Percentiles rank a stretch among this genome's conserved stretches.
These are phyloP conservation scores for Orius laevigatus DNA, from an alignment of 1,140 invertebrate genomes.

Conservation along the genomic window DNA sequence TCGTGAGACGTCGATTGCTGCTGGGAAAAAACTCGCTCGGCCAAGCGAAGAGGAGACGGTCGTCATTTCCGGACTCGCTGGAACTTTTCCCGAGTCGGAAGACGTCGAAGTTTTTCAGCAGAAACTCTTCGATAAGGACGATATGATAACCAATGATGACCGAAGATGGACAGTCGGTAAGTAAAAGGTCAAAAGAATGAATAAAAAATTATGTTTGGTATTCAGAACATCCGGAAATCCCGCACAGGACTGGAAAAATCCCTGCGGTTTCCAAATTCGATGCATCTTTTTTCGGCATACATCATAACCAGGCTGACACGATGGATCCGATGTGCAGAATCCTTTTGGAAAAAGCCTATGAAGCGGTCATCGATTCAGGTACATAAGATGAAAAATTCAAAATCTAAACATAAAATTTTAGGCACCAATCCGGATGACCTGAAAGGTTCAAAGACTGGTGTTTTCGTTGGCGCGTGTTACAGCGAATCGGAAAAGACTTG, in stretches of 20 bases:
- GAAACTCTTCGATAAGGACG: constrained; percentile 65
- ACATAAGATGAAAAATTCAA: constrained; percentile 5
- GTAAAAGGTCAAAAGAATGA: neutral
- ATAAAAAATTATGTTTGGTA: constrained; percentile 5
- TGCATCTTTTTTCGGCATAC: constrained; percentile 64
- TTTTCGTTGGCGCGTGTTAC: constrained; percentile 63
- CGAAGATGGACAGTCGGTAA: constrained; percentile 54
- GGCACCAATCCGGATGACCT: constrained; percentile 40
- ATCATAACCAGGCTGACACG: constrained; percentile 62
- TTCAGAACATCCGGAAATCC: constrained; percentile 46
- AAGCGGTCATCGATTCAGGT: constrained; percentile 82
- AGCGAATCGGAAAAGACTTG: constrained; percentile 56
- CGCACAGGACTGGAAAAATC: constrained; percentile 60
- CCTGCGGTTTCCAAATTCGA: constrained; percentile 68
- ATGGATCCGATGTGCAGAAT: constrained; percentile 82
- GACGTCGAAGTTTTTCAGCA: constrained; percentile 62
- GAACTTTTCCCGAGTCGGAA: constrained; percentile 70
- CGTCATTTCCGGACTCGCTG: constrained; percentile 64
- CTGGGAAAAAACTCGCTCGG: constrained; percentile 19
- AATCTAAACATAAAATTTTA: constrained; percentile 20
- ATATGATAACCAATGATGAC: constrained; percentile 61
- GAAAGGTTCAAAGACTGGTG: constrained; percentile 55
- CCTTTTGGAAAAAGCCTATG: constrained; percentile 66
- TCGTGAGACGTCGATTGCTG: constrained; percentile 16
- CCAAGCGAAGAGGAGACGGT: constrained; percentile 51